Evolutionary conservation across 2,797 vertebrate genomes (phyloP), one percentile per base, ranked within the genome.

Genomic region (Poecilia gillii): DNA sequence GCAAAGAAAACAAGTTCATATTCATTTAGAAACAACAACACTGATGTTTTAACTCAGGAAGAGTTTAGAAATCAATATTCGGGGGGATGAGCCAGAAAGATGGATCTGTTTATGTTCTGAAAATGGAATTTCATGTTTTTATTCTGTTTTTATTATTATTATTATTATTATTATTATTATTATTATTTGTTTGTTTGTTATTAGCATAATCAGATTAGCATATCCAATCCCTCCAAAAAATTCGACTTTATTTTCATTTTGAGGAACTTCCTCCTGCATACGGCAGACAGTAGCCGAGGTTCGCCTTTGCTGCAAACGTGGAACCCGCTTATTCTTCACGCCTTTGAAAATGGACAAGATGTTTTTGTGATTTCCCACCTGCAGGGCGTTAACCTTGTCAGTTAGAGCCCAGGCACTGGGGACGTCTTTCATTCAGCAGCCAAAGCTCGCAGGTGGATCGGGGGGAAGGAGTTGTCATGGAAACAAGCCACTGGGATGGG

Each of bases 381-480:
- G 88, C 74, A 36, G 92, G 91, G 91, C 90, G 87, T 91, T 95
- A 93, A 96, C 95, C 94, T 94, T 93, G 93, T 93, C 92, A 90
- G 89, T 92, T 92, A 91, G 92, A 93, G 93, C 94, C 94, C 88
- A 90, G 89, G 88, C 90, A 90, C 81, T 31, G 71, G 91, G 92
- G 92, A 93, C 85, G 88, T 88, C 87, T 91, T 84, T 92, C 83
- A 90, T 84, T 88, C 84, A 75, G 87, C 91, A 92, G 90, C 87
- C 90, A 90, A 91, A 89, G 89, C 86, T 89, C 28, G 82, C 90
- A 94, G 90, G 91, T 93, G 92, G 91, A 90, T 91, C 80, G 86
- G 72, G 86, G 90, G 85, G 83, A 83, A 87, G 73, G 84, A 81
- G 95, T 95, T 95, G 94, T 92, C 91, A 93, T 92, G 92, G 95